phyloP scores from a whole-genome alignment of 2,888 invertebrate genomes.

The Sepioteuthis lessoniana region DNA sequence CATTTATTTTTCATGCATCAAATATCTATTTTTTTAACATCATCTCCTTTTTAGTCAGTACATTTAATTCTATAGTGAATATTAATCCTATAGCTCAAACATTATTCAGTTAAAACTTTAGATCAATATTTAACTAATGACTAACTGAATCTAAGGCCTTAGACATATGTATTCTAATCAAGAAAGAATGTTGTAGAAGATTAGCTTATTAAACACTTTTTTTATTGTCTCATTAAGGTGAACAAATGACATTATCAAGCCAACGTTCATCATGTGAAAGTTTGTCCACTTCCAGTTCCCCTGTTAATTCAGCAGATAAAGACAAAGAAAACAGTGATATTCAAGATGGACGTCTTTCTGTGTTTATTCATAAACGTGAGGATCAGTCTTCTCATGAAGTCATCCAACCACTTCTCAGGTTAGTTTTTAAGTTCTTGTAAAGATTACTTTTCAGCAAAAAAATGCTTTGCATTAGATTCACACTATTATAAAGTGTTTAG shows the following conservation, averaged over 20 bases:
- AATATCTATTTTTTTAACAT: too few species aligned
- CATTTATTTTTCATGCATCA: too few species aligned
- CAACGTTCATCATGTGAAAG: slow-evolving; percentile 66
- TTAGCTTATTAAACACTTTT: too few species aligned
- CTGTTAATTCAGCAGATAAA: slow-evolving; percentile 57
- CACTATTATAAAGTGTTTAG: background rate
- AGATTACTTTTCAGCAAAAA: background rate
- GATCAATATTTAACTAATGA: too few species aligned
- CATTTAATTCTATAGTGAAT: too few species aligned
- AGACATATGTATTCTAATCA: too few species aligned
- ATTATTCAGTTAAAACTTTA: too few species aligned
- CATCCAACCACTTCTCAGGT: slow-evolving; percentile 73
- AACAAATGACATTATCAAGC: slow-evolving; percentile 69
- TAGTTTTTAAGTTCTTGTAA: background rate
- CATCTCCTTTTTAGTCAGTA: too few species aligned
- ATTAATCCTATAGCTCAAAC: too few species aligned
- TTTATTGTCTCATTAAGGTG: slow-evolving; percentile 61
- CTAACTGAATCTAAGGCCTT: too few species aligned
- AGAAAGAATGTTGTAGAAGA: too few species aligned
- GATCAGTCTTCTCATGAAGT: slow-evolving; percentile 74
- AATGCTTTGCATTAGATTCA: background rate
- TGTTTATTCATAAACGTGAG: slow-evolving; percentile 74
- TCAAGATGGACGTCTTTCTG: slow-evolving; percentile 71
- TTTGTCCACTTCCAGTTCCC: slow-evolving; percentile 52
- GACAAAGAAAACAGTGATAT: slow-evolving; percentile 70